Evolutionary conservation across 2,113 vertebrate genomes (phyloP), one percentile per base, ranked within the genome.

Genomic region (Chaetorhynchus papuensis): DNA sequence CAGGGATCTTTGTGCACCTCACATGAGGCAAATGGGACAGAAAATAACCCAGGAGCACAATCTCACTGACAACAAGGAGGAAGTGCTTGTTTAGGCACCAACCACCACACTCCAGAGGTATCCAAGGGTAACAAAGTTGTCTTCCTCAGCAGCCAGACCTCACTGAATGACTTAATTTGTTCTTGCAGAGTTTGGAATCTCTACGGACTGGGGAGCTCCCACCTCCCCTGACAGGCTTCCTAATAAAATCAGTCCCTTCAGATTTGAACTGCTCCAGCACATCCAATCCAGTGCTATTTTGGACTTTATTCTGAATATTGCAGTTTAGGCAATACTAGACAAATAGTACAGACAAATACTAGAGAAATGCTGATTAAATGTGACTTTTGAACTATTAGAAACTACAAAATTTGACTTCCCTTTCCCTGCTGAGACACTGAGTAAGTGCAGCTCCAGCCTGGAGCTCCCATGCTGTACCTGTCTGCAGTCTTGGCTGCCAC

Each of bases 401-500:
- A 47, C 1, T 0, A 11, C 8, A 33, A 21, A 10, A 10, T 5
- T 2, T 20, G 16, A 5, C 26, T 39, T 75, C 15, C 63, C 31
- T 57, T 76, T 24, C 18, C 18, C 26, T 42, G 44, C 28, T 28
- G 31, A 66, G 64, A 21, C 6, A 16, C 0, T 2, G 72, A 28
- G n/a, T 2, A 24, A 65, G 42, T 16, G 13, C 42, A n/a, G 30
- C 9, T 5, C 4, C 64, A 72, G 68, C 15, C 44, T 4, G 5
- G 16, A 24, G 47, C 70, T 65, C 30, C 50, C 61, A 6, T 27
- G 60, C 65, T 56, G n/a, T 33, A 13, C 99, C 99, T 99, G 76
- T 98, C 98, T 7, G 99, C 99, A 24, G 98, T 99, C 98, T 97
- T 99, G 97, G 98, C 97, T 22, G 99, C 98, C 89, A 99, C 99